Evolutionary conservation across 2,797 vertebrate genomes (phyloP).

Genomic region (Smutsia gigantea): DNA sequence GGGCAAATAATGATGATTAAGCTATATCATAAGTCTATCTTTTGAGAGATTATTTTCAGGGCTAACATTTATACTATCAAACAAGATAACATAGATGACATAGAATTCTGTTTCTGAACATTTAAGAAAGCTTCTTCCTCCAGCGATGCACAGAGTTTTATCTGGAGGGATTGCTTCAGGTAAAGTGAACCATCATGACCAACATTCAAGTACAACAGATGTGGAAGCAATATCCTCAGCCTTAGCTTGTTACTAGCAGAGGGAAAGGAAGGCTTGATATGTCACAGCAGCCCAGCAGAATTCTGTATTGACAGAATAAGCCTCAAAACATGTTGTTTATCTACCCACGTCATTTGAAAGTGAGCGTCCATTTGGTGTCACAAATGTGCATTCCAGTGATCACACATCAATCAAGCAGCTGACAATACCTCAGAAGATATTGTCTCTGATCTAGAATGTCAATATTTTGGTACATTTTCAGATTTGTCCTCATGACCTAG

Average conservation of each 20-base stretch:
- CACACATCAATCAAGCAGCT: background rate
- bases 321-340: conserved; percentile 19
- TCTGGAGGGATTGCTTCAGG: background rate
- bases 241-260: background rate
- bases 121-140: conserved; percentile 14
- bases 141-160: background rate
- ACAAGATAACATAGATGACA: background rate
- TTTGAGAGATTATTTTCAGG: background rate
- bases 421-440: background rate
- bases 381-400: background rate
- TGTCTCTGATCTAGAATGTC: background rate
- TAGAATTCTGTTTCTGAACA: background rate
- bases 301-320: background rate
- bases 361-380: background rate
- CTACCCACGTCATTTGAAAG: conserved; percentile 7
- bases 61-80: conserved; percentile 8
- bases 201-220: background rate
- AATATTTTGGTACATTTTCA: conserved; percentile 47
- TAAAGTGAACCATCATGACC: background rate
- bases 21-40: background rate
- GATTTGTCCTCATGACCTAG: background rate
- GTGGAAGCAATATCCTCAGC: background rate
- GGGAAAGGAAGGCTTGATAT: background rate
- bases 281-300: background rate
- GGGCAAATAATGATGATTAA: background rate